A percentile compares a stretch with the other conserved stretches of the same genome.
These are phyloP conservation scores for Ardeotis arabs DNA, from an alignment of 2,113 vertebrate species.

Conservation along the genomic window DNA sequence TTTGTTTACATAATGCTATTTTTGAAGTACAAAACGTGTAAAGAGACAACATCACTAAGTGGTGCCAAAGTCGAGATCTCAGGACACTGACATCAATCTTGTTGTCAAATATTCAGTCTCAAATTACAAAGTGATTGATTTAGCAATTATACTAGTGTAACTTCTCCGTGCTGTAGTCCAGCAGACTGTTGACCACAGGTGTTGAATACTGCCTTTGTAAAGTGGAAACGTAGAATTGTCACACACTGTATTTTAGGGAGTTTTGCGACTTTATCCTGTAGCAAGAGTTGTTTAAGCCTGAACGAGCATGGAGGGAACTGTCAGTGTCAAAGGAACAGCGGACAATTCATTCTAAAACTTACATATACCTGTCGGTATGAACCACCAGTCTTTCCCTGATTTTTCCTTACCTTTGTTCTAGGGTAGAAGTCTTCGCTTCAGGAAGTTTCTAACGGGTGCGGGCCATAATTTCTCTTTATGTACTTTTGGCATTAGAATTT, in stretches of 20 bases:
- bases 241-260: neutral
- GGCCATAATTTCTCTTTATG: neutral
- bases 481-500: neutral
- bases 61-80: neutral
- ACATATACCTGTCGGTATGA: neutral
- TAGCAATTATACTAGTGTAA: neutral
- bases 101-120: neutral
- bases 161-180: neutral
- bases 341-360: neutral
- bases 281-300: neutral
- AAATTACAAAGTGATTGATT: neutral
- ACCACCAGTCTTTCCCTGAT: neutral
- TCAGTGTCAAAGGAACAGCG: neutral
- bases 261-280: neutral
- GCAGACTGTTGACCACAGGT: neutral
- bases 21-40: neutral
- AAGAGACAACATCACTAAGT: neutral
- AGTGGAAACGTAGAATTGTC: neutral
- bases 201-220: neutral
- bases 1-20: neutral
- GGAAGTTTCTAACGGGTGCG: neutral
- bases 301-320: neutral
- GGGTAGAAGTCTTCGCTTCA: neutral
- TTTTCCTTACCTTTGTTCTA: neutral
- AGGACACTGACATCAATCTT: accelerated